Base-by-base conservation (phyloP, 2,888 invertebrate genomes). In the Eumacrocentrus americanus region DNA sequence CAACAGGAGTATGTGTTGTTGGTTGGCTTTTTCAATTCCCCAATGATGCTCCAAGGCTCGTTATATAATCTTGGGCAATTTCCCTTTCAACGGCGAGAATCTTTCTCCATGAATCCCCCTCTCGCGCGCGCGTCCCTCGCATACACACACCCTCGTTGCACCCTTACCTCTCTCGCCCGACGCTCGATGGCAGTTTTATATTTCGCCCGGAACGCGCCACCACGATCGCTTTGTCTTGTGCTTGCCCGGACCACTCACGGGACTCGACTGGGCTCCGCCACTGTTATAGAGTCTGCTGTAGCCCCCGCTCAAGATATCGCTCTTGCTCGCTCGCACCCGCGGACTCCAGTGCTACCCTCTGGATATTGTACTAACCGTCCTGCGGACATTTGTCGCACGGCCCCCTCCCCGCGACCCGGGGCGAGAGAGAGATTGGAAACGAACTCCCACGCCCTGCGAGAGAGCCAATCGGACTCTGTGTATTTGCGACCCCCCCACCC, bases 161-260 rank as follows among this genome's bases (percentile, higher is more conserved):
- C 58, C 60, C 58, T 63, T 61, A 61, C 61, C 59, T 59, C 66
- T 34, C 61, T 67, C 67, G 58, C 56, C 34, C 62, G 60, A 67
- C 69, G 70, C 67, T 72, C 71, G 69, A 70, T 66, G 66, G 61
- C 63, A 66, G 58, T 66, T 66, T 67, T 62, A 63, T 60, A 52
- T 62, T 55, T 58, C 60, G 58, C 63, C 61, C 62, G 47, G 23
- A 46, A 55, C 55, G 40, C 23, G 37, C 38, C 47, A 9, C 53
- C 16, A 23, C 55, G 38, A n/a, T n/a, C n/a, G 16, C 54, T 35
- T 58, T 18, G 23, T 34, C 59, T 52, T 58, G 67, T 76, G 72
- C 72, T 76, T 73, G 72, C 79, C 78, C 79, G 78, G 75, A 66
- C 58, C 63, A 78, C 76, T 77, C 77, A 76, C 79, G 77, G 79